Conservation (phyloP, 2,888 invertebrate genomes). For the Zaprionus lineosus region DNA sequence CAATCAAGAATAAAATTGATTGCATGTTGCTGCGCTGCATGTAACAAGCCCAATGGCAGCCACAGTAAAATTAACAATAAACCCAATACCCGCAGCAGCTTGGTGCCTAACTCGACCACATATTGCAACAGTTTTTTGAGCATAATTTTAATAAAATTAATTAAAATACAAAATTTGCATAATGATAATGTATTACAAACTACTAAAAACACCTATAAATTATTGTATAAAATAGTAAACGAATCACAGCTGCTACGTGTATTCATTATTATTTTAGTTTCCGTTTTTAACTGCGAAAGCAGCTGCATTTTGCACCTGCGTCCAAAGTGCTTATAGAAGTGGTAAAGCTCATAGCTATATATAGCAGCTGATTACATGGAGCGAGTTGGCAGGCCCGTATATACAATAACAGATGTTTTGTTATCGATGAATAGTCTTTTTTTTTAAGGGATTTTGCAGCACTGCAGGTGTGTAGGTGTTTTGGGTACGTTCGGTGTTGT, state of each 20-base stretch:
- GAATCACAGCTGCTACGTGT: slow-evolving; percentile 13
- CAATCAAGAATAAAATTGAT: neutral
- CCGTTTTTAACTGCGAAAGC: neutral
- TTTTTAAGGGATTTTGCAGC: slow-evolving; percentile 12
- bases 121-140: slow-evolving; percentile 37
- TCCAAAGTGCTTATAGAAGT: too few species aligned
- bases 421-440: slow-evolving; percentile 27
- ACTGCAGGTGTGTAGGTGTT: slow-evolving; percentile 10
- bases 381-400: slow-evolving; percentile 20
- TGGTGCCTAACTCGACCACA: slow-evolving; percentile 23
- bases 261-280: too few species aligned
- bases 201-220: slow-evolving; percentile 55
- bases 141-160: slow-evolving; percentile 50
- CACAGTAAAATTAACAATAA: slow-evolving; percentile 8
- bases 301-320: slow-evolving; percentile 11
- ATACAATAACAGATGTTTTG: slow-evolving; percentile 1
- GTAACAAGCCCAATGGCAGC: too few species aligned
- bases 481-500: slow-evolving; percentile 18
- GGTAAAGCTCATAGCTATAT: too few species aligned
- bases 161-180: slow-evolving; percentile 49
- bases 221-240: slow-evolving; percentile 63
- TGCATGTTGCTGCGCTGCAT: slow-evolving; percentile 2
- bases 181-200: slow-evolving; percentile 56
- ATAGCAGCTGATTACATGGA: too few species aligned
- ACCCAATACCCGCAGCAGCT: slow-evolving; percentile 13